Conservation (phyloP, 1,140 invertebrate genomes). For the Microplitis demolitor region DNA sequence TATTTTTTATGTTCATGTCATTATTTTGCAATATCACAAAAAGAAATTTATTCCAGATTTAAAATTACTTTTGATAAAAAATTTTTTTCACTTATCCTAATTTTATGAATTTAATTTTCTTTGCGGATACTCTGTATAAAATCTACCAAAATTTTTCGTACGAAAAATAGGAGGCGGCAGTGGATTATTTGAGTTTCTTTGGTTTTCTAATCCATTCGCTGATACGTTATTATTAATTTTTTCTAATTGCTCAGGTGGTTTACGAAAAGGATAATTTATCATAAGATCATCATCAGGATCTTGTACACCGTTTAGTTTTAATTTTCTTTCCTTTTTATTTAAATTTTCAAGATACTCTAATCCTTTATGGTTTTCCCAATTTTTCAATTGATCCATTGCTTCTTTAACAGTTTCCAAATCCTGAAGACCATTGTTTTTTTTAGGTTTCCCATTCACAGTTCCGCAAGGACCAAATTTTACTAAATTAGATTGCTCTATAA, state of each 20-base stretch:
- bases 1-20: no score
- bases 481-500: not conserved
- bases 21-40: no score
- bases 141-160: constrained; percentile 6
- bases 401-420: constrained; percentile 34
- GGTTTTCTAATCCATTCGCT: constrained; percentile 45
- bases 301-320: constrained; percentile 44
- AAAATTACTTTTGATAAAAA: no score
- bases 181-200: constrained; percentile 41
- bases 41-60: no score
- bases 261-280: not conserved
- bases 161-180: not conserved
- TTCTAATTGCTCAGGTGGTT: not conserved
- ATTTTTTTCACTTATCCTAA: no score
- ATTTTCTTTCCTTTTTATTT: constrained; percentile 11
- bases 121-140: constrained; percentile 23
- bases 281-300: constrained; percentile 23
- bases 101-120: not conserved
- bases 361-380: constrained; percentile 20
- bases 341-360: constrained; percentile 35
- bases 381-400: constrained; percentile 27
- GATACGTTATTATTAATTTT: constrained; percentile 19
- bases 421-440: constrained; percentile 52
- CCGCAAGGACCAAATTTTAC: not conserved
- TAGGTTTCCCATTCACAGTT: constrained; percentile 16